These are phyloP conservation scores for Fragum whitleyi DNA, from an alignment of 2,888 invertebrate genomes.

Conservation along the genomic window DNA sequence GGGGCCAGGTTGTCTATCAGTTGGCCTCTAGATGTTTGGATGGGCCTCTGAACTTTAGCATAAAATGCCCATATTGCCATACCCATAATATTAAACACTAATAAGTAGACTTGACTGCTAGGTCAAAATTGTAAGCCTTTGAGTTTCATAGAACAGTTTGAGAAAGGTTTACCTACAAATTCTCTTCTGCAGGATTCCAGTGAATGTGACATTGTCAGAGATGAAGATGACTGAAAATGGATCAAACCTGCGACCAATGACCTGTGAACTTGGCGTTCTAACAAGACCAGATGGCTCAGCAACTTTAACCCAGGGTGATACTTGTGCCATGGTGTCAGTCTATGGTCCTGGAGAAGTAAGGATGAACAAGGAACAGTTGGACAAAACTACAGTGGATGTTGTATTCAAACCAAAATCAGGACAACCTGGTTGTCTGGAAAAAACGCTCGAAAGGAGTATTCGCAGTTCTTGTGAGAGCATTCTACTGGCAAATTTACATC, in stretches of 20 bases:
- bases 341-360: conserved; percentile 94
- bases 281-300: conserved; percentile 81
- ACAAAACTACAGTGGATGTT: conserved; percentile 92
- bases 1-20: too few species aligned
- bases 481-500: conserved; percentile 90
- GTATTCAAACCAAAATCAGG: conserved; percentile 92
- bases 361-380: conserved; percentile 90
- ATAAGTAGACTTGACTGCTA: too few species aligned
- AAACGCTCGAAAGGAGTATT: conserved; percentile 91
- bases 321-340: conserved; percentile 91
- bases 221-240: conserved; percentile 40
- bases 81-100: too few species aligned
- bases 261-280: conserved; percentile 75
- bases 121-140: too few species aligned
- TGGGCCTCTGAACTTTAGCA: too few species aligned
- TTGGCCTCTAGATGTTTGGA: too few species aligned
- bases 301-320: conserved; percentile 88
- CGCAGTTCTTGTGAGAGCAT: conserved; percentile 92
- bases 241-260: conserved; percentile 65
- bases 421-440: conserved; percentile 90
- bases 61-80: too few species aligned
- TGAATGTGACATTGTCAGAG: neutral
- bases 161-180: too few species aligned
- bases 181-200: too few species aligned
- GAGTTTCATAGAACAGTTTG: too few species aligned